Evolutionary conservation across 2,113 vertebrate species (phyloP).

Genomic region (Tinamus guttatus): DNA sequence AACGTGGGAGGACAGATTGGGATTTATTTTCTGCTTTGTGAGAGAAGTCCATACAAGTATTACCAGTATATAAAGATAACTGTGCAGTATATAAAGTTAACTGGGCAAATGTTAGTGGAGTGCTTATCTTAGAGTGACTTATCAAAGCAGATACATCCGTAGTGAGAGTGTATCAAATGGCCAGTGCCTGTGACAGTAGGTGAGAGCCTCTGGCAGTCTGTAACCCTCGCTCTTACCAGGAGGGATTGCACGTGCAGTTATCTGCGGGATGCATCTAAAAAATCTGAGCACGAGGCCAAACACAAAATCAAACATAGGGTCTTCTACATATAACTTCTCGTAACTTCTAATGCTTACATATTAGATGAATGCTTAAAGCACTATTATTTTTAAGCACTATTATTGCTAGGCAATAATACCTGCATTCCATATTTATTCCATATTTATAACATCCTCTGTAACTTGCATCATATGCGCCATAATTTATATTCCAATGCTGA

Average conservation of each 20-base stretch:
- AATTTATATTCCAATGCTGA: not conserved
- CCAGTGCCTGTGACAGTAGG: too few relatives aligned
- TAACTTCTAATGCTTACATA: not conserved
- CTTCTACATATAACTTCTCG: not conserved
- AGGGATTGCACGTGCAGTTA: not conserved
- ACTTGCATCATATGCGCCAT: rapidly evolving
- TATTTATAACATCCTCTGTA: not conserved
- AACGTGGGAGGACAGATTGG: not conserved
- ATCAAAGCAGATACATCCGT: not conserved
- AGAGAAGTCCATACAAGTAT: not conserved
- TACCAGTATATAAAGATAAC: not conserved
- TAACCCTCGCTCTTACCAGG: not conserved
- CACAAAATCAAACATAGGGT: not conserved
- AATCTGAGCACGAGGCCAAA: not conserved
- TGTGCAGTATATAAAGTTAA: not conserved
- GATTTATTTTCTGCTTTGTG: not conserved
- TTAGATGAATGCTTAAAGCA: not conserved
- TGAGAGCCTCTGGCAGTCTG: not conserved
- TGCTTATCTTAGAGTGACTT: not conserved
- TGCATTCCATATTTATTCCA: not conserved
- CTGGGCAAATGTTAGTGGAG: not conserved
- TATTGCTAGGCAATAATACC: not conserved
- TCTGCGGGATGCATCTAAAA: not conserved
- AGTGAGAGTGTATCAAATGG: not conserved
- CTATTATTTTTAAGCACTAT: not conserved